Percentiles rank a stretch among this genome's conserved stretches.
phyloP scores from a whole-genome alignment of 2,888 invertebrate species.

The Catonia carolina region DNA sequence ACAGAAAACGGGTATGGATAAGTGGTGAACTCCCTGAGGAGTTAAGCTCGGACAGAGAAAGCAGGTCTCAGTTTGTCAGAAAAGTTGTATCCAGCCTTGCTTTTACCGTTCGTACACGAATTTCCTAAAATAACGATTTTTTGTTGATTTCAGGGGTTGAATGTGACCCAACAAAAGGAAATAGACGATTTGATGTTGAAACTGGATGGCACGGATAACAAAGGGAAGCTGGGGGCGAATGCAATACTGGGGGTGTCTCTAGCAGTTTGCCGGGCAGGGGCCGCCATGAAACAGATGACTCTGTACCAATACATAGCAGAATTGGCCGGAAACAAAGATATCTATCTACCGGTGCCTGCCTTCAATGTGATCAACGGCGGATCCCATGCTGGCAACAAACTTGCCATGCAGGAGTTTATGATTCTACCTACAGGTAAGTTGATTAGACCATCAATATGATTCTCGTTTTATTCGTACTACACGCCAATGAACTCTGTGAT shows the following conservation, averaged over 20 bases:
- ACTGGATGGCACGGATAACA: constrained; percentile 96
- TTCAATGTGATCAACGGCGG: constrained; percentile 99
- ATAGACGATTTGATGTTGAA: constrained; percentile 81
- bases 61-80: too few species aligned
- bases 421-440: constrained; percentile 72
- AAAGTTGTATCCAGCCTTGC: too few species aligned
- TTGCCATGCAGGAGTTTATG: constrained; percentile 98
- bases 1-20: too few species aligned
- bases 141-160: constrained; percentile 52
- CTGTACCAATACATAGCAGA: constrained; percentile 92
- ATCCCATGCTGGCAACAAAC: constrained; percentile 96
- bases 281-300: constrained; percentile 87
- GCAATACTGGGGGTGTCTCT: constrained; percentile 96
- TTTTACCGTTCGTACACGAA: too few species aligned
- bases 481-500: too few species aligned
- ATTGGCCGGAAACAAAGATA: constrained; percentile 81
- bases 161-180: constrained; percentile 83
- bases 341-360: constrained; percentile 93
- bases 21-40: too few species aligned
- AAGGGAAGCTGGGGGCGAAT: constrained; percentile 92
- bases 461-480: too few species aligned
- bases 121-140: too few species aligned
- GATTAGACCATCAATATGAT: not conserved
- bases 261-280: constrained; percentile 96
- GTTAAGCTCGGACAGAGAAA: too few species aligned